Percentiles rank a stretch among this genome's conserved stretches.
Evolutionary conservation across 2,797 vertebrate genomes (phyloP).

Genomic region (Sebastes matsubarae): DNA sequence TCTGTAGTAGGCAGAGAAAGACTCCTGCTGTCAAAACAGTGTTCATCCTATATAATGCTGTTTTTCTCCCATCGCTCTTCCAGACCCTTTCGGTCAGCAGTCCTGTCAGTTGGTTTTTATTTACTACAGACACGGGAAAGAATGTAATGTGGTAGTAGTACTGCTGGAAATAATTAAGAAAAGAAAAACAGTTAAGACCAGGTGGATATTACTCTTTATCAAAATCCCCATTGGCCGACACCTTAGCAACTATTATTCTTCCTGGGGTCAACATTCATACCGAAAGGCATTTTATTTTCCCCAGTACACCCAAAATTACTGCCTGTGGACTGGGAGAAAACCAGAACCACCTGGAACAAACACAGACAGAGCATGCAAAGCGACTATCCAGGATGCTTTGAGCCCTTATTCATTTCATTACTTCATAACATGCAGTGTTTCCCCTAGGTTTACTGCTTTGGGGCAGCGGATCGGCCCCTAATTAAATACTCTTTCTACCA

Average conservation of each 20-base stretch:
- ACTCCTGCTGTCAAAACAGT: slow-evolving; percentile 47
- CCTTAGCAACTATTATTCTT: slow-evolving; percentile 10
- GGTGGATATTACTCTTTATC: slow-evolving; percentile 8
- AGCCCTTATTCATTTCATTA: not conserved
- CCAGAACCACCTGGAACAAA: slow-evolving; percentile 22
- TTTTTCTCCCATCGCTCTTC: slow-evolving; percentile 19
- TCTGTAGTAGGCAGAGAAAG: slow-evolving; percentile 52
- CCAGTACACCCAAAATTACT: slow-evolving; percentile 2
- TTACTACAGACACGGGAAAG: slow-evolving; percentile 4
- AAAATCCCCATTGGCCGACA: not conserved
- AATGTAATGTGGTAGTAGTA: slow-evolving; percentile 5
- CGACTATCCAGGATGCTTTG: not conserved
- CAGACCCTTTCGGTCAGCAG: slow-evolving; percentile 34
- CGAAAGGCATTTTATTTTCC: slow-evolving; percentile 26
- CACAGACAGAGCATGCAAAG: not conserved
- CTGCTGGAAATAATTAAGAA: slow-evolving; percentile 27
- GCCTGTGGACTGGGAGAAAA: slow-evolving; percentile 18
- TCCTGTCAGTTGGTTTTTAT: slow-evolving; percentile 22
- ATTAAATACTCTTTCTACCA: not conserved
- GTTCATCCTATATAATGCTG: slow-evolving; percentile 15
- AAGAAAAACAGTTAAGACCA: slow-evolving; percentile 22
- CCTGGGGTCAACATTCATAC: slow-evolving; percentile 4
- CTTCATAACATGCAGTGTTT: not conserved
- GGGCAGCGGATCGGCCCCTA: not conserved
- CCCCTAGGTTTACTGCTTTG: not conserved